A percentile compares a stretch with the other conserved stretches of the same genome.
These are phyloP conservation scores for Chymomyza amoena DNA, from an alignment of 2,888 invertebrate genomes.

Conservation along the genomic window DNA sequence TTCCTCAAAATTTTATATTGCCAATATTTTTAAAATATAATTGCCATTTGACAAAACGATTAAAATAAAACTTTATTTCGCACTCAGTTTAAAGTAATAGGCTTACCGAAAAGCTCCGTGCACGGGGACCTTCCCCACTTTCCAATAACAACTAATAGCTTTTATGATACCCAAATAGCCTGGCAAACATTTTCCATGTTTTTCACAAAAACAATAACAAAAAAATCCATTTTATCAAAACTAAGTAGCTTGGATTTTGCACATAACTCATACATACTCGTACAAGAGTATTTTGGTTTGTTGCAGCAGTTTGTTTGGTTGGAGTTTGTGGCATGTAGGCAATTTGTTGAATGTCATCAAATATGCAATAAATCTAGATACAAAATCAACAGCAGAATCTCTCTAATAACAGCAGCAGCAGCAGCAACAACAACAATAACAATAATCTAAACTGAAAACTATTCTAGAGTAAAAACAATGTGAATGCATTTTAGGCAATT, in stretches of 20 bases:
- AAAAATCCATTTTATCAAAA: neutral
- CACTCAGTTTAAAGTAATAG: too few relatives aligned
- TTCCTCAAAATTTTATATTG: too few relatives aligned
- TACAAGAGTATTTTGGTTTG: too few relatives aligned
- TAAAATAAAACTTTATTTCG: too few relatives aligned
- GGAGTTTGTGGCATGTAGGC: conserved; percentile 43
- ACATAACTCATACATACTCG: neutral
- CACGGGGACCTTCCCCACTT: too few relatives aligned
- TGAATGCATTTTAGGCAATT: conserved; percentile 51
- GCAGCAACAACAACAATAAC: conserved; percentile 38
- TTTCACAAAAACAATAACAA: neutral
- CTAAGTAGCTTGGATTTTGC: neutral
- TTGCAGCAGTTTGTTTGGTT: neutral
- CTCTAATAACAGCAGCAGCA: neutral
- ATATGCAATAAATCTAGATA: conserved; percentile 61
- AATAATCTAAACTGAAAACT: conserved; percentile 7
- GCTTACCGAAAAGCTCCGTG: too few relatives aligned
- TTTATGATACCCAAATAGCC: neutral
- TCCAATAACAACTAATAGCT: too few relatives aligned
- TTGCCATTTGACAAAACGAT: too few relatives aligned
- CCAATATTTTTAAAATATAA: too few relatives aligned
- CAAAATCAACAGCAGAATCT: conserved; percentile 50
- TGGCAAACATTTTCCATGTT: neutral
- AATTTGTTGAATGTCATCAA: conserved; percentile 61
- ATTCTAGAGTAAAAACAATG: conserved; percentile 42